These are phyloP conservation scores for Sarcophaga subvicina DNA, from an alignment of 2,888 invertebrate genomes.

Conservation along the genomic window DNA sequence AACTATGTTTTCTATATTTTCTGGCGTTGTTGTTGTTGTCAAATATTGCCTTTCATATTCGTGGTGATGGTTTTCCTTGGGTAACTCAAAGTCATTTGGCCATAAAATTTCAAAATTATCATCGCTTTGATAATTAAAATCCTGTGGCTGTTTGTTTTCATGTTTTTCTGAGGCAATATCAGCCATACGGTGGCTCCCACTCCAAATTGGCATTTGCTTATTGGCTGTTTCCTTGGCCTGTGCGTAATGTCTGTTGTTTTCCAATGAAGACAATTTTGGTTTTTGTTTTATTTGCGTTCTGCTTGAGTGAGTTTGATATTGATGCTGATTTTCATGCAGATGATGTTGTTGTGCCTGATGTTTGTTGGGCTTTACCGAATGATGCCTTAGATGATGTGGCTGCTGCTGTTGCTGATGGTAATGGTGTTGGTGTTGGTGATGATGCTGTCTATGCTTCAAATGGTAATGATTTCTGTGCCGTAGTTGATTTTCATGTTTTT, in stretches of 20 bases:
- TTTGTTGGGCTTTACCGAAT: slow-evolving; percentile 33
- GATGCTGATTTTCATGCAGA: slow-evolving; percentile 30
- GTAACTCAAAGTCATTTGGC: slow-evolving; percentile 10
- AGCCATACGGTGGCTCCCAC: not conserved
- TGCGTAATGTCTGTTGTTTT: slow-evolving; percentile 32
- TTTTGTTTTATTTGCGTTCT: slow-evolving; percentile 33
- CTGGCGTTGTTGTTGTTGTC: not conserved
- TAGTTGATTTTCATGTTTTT: slow-evolving; percentile 3
- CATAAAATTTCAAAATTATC: slow-evolving; percentile 43
- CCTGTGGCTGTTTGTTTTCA: slow-evolving; percentile 10
- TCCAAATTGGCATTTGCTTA: not conserved
- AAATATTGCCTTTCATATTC: not conserved
- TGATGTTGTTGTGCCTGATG: slow-evolving; percentile 36
- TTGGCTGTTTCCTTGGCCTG: not conserved
- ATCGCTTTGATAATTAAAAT: slow-evolving; percentile 66
- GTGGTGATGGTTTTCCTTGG: not conserved
- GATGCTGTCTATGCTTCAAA: not conserved
- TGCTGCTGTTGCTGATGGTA: slow-evolving; percentile 32
- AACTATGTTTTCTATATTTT: not conserved
- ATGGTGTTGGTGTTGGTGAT: slow-evolving; percentile 10
- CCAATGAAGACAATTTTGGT: slow-evolving; percentile 11
- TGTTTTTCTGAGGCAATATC: not conserved
- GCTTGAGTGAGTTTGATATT: slow-evolving; percentile 24
- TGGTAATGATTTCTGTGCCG: slow-evolving; percentile 5
- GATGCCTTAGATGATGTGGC: slow-evolving; percentile 49